Percentiles rank a stretch among this genome's conserved stretches.
Evolutionary conservation across 2,888 invertebrate species (phyloP).

Genomic region (Leptodirus hochenwartii): DNA sequence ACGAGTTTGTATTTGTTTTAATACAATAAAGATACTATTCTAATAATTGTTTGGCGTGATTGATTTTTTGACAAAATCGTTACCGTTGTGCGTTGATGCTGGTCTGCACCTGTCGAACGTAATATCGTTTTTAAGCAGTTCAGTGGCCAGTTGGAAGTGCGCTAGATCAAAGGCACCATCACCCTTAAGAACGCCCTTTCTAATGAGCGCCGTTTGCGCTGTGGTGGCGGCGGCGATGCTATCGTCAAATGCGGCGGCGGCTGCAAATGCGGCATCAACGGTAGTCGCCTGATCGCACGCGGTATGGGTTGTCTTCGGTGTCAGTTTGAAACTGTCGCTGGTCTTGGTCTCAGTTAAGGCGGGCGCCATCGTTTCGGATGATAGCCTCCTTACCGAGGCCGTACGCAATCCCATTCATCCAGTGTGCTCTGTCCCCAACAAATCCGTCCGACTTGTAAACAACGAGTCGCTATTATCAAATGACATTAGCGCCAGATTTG

Average conservation of each 20-base stretch:
- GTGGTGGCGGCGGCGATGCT: slow-evolving; percentile 19
- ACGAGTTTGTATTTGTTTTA: no score
- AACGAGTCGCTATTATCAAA: no score
- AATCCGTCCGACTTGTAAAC: slow-evolving; percentile 10
- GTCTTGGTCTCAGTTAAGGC: slow-evolving; percentile 64
- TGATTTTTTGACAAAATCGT: no score
- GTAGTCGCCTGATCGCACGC: slow-evolving; percentile 5
- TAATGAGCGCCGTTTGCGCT: no score
- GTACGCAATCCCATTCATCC: slow-evolving; percentile 32
- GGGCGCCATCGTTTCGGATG: slow-evolving; percentile 80
- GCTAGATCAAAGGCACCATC: no score
- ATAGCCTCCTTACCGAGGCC: slow-evolving; percentile 35
- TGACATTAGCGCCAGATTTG: no score
- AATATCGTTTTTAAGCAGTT: slow-evolving; percentile 17
- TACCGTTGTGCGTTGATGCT: no score
- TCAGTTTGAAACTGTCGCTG: slow-evolving; percentile 29
- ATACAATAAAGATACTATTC: no score
- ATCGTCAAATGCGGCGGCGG: slow-evolving; percentile 14
- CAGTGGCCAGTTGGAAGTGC: slow-evolving; percentile 20
- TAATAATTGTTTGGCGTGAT: no score
- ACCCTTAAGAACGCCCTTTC: no score
- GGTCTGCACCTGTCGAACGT: no score
- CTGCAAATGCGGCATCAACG: slow-evolving; percentile 4
- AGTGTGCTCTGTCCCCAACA: slow-evolving; percentile 23
- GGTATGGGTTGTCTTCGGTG: slow-evolving; percentile 20